A percentile compares a stretch with the other conserved stretches of the same genome.
Evolutionary conservation across 2,888 invertebrate genomes (phyloP).

Genomic region (Drosophila tripunctata): DNA sequence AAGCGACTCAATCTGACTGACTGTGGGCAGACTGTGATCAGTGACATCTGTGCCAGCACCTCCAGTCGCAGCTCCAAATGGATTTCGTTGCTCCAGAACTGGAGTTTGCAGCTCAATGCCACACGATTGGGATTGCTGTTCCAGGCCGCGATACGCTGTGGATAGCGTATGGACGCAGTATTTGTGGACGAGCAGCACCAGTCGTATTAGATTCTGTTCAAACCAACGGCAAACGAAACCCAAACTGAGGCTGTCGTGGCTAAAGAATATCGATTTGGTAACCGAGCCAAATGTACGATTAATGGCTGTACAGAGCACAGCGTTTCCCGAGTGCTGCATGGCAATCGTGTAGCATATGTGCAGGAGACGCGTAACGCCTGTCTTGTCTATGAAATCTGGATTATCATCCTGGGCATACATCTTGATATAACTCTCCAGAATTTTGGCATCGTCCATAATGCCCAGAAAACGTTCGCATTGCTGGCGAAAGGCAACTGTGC

Average conservation of each 20-base stretch:
- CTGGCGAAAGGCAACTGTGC: conserved; percentile 88
- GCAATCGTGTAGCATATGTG: conserved; percentile 91
- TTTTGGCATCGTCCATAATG: conserved; percentile 86
- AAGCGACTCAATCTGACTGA: conserved; percentile 77
- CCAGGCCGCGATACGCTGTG: conserved; percentile 86
- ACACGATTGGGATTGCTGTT: conserved; percentile 80
- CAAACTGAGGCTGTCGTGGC: conserved; percentile 89
- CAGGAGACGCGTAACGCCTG: conserved; percentile 88
- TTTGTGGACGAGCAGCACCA: conserved; percentile 91
- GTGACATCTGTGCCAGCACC: conserved; percentile 67
- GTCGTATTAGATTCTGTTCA: conserved; percentile 90
- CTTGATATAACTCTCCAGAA: conserved; percentile 89
- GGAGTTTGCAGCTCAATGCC: conserved; percentile 91
- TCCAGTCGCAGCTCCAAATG: conserved; percentile 83
- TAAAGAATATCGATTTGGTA: conserved; percentile 92
- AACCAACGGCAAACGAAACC: conserved; percentile 93
- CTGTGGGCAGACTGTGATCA: conserved; percentile 47
- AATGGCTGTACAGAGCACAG: conserved; percentile 87
- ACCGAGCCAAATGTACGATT: conserved; percentile 90
- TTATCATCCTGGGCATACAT: conserved; percentile 86
- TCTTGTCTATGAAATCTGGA: conserved; percentile 87
- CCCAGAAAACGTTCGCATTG: conserved; percentile 89
- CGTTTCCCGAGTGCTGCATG: conserved; percentile 90
- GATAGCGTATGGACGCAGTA: conserved; percentile 84
- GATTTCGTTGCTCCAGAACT: conserved; percentile 87